Evolutionary conservation across 2,888 invertebrate genomes (phyloP).

Genomic region (Lasioglossum calceatum): DNA sequence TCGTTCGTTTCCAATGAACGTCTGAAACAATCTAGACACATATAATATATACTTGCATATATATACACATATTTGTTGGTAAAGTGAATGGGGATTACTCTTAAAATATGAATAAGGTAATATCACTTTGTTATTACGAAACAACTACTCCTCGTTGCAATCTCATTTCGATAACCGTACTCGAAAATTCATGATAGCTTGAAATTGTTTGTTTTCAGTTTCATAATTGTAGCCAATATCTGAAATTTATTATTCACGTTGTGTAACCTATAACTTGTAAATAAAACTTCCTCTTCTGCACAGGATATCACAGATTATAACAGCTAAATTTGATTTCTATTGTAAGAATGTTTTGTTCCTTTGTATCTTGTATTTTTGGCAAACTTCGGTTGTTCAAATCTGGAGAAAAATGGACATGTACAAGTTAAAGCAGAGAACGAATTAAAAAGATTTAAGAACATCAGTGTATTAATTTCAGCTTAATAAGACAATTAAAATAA

Average conservation of each 20-base stretch:
- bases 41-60: neutral
- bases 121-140: slow-evolving; percentile 15
- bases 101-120: slow-evolving; percentile 32
- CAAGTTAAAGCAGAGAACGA: no score
- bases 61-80: neutral
- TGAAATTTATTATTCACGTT: neutral
- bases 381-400: neutral
- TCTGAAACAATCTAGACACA: neutral
- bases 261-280: slow-evolving; percentile 50
- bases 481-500: no score
- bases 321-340: neutral
- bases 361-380: neutral
- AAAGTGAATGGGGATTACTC: slow-evolving; percentile 9
- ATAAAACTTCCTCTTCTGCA: neutral
- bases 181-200: neutral
- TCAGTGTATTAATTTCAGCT: no score
- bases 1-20: neutral
- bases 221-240: neutral
- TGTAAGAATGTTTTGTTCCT: neutral
- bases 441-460: no score
- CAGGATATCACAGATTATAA: neutral
- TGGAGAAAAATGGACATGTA: neutral
- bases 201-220: neutral
- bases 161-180: neutral
- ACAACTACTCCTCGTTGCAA: neutral